Base-by-base conservation (phyloP, 2,797 vertebrate genomes). In the Halcyon badia region DNA sequence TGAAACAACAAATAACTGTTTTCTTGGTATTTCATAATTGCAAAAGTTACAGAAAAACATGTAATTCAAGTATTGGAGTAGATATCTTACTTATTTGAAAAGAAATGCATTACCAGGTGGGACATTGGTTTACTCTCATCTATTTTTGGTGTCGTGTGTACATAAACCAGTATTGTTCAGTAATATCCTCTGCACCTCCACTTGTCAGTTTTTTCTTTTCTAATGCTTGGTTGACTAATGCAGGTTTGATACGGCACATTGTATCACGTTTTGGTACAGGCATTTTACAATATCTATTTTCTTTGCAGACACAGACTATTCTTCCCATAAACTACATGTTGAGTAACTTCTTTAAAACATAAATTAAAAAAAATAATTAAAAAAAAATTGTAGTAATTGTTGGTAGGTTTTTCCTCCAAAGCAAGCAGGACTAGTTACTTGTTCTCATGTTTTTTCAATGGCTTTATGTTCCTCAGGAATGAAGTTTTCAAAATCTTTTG, bases 91-190 rank as follows among this genome's bases (percentile, higher is more conserved):
- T 94, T 60, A 31, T 75, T 12, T 75, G 39, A 85, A 94, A 89
- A 95, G 85, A 97, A 97, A 97, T 97, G 93, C 95, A 97, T 96
- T 97, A 97, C 95, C 92, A 88, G 73, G 62, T 87, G 96, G 95
- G 92, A 96, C 92, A 21, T 80, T 93, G 73, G 77, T 91, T 95
- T 96, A 78, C 69, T 89, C 81, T 91, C 95, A 91, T 97, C 82
- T 91, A 24, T 93, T 93, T 89, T 82, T 57, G 65, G 48, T 96
- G 89, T 96, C 88, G 71, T 94, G 52, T 93, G 77, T 96, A 83
- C 75, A 83, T 96, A 95, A 95, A 81, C 73, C 71, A 65, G 3
- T 86, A 78, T 21, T 80, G 62, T 87, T 94, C 65, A 81, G 35
- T 96, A 89, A 73, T 65, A 86, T 82, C 26, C 65, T 80, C 66